Percentiles rank a stretch among this genome's conserved stretches.
These are phyloP conservation scores for Thumatha senex DNA, from an alignment of 2,888 invertebrate species.

Conservation along the genomic window DNA sequence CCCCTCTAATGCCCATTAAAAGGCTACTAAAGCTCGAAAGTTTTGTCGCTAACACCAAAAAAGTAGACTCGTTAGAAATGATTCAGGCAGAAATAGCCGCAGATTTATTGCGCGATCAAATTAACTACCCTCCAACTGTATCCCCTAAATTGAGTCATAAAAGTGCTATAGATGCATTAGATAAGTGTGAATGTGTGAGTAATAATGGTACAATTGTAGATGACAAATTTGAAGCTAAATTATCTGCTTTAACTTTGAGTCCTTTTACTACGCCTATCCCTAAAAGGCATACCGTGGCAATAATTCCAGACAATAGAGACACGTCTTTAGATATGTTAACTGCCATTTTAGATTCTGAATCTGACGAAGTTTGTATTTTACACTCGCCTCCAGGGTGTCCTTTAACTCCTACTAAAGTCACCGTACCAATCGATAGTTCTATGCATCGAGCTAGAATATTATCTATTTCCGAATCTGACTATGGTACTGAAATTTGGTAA, in stretches of 20 bases:
- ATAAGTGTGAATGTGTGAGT: constrained; percentile 60
- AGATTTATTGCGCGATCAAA: constrained; percentile 86
- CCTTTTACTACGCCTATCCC: constrained; percentile 71
- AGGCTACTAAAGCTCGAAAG: constrained; percentile 82
- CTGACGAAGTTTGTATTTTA: constrained; percentile 67
- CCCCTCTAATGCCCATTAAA: constrained; percentile 86
- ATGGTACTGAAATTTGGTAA: constrained; percentile 91
- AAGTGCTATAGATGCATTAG: constrained; percentile 55
- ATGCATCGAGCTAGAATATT: constrained; percentile 86
- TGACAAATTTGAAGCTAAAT: constrained; percentile 66
- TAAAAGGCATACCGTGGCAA: constrained; percentile 69
- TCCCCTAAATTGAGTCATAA: constrained; percentile 80
- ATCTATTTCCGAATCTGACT: constrained; percentile 84
- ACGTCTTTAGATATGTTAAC: constrained; percentile 70
- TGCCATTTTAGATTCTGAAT: constrained; percentile 77
- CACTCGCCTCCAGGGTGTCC: constrained; percentile 77
- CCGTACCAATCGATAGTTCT: constrained; percentile 84
- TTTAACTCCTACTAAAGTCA: constrained; percentile 82
- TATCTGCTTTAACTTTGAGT: constrained; percentile 71
- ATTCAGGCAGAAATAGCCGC: constrained; percentile 85
- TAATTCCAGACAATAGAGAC: constrained; percentile 66
- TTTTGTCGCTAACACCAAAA: constrained; percentile 70
- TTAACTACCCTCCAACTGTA: constrained; percentile 87
- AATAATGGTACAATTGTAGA: constrained; percentile 50
- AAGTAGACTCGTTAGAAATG: constrained; percentile 79